Evolutionary conservation across 2,888 invertebrate species (phyloP), one percentile per base, ranked within the genome.

Genomic region (Coleophora deauratella): DNA sequence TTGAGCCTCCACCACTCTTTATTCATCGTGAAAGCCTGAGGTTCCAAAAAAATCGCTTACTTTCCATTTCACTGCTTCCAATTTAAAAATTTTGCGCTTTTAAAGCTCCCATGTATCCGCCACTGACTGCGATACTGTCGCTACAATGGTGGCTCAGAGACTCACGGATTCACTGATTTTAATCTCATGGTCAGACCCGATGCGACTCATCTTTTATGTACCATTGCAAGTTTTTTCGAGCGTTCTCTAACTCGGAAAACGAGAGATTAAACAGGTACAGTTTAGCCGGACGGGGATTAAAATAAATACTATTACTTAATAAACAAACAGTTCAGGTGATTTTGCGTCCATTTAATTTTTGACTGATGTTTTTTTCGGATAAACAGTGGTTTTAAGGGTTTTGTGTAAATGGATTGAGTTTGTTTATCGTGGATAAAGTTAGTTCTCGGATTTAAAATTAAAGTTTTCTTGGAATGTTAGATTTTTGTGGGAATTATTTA

Each of bases 291-390:
- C 63, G 49, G 66, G 70, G 71, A 72, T 77, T 81, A 77, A 79
- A 76, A 72, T 71, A 81, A 82, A 82, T 78, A 78, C 72, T 57
- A 79, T 81, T 77, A 81, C 65, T 72, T 67, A 71, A 76, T 72
- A 73, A 77, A 77, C 74, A 81, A 80, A 81, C 72, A 73, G 59
- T 66, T 64, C 53, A 66, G 60, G 21, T 48, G 59, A 70, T 66
- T 64, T 58, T 53, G 46, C 59, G 52, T 52, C 51, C 48, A 47
- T 51, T 49, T 48, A 57, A 58, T 54, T 49, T 52, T 47, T 52
- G 45, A 46, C 38, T 33, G 39, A 44, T 44, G 39, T 43, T 59
- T 66, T 70, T 64, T 72, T 65, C 62, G 51, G 45, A 51, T 54
- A 55, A 64, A 80, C 72, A 80, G 79, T 66, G 48, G 55, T 37